Evolutionary conservation across 2,113 vertebrate genomes (phyloP), one percentile per base, ranked within the genome.

Genomic region (Siniperca chuatsi): DNA sequence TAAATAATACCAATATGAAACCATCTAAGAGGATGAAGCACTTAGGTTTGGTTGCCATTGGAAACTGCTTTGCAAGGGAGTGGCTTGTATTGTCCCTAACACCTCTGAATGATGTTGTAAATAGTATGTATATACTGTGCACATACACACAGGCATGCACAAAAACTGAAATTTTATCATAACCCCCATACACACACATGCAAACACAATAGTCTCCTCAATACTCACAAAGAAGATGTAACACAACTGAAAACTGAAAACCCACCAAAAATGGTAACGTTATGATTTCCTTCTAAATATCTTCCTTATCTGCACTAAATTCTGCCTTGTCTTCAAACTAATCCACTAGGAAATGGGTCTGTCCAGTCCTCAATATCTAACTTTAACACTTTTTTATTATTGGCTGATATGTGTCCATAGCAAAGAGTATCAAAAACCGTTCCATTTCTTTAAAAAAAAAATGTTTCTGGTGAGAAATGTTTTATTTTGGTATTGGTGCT

Each of bases 1-100:
- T 84, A 82, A 87, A 88, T 79, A 88, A 68, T 75, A 80, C 58
- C 62, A 77, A 61, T 65, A 68, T 76, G 44, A 84, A 76, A 71
- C 16, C 65, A 21, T 79, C 37, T 18, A 81, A 35, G 54, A 81
- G 29, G 35, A 68, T 58, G 42, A 57, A 54, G 73, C 60, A 46
- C 12, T 52, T 61, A 70, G 57, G 42, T 85, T 69, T 85, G 86
- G 91, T 94, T 94, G 93, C 92, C 76, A 92, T 87, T 90, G 92
- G 92, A 92, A 93, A 94, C 93, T 86, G 89, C 84, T 78, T 86
- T 52, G 29, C n/a, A 48, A 69, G 75, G 81, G 81, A 87, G 86
- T 77, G 83, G 65, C 72, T 81, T 61, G 10, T 40, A 48, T 64
- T 62, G n/a, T 81, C 46, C 44, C 40, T 70, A 55, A 75, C 2